Evolutionary conservation across 1,140 invertebrate species (phyloP), one percentile per base, ranked within the genome.

Genomic region (Atta colombica): DNA sequence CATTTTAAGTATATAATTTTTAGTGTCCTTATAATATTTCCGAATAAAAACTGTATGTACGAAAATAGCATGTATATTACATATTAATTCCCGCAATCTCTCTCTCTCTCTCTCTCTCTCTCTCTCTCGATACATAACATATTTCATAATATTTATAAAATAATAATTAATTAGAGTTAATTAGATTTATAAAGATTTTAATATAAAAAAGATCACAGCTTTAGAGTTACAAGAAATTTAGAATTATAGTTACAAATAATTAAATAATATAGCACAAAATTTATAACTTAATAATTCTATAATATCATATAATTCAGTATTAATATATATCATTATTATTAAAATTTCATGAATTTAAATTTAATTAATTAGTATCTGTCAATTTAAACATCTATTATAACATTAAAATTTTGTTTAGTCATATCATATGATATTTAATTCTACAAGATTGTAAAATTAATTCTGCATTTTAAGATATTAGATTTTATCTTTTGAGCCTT

Each of bases 41-140:
- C 86, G 69, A 92, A 92, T 89, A 91, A 91, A 92, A 85, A 87
- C 58, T 87, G n/a, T 82, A 80, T 66, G 85, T 90, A 89, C 72
- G 45, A 77, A 77, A 77, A 45, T 25, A 75, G 18, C 4, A 58
- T 45, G 39, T 51, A 18, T 39, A 16, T 85, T 66, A 53, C 1
- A 77, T 55, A 69, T 6, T 25, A 6, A 7, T 14, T 51, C 66
- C 66, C n/a, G 65, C 39, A 69, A 25, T 49, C 25, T 25, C 25
- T 25, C 21, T 21, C 21, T 21, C 21, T 21, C 21, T 21, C 21
- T 21, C 21, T 21, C 21, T 21, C 21, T 21, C 21, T 21, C 21
- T 21, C 21, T 21, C 21, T 21, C 21, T 21, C 65, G 16, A 45
- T 21, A 35, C 14, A 21, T 8, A 45, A 49, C 51, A 16, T 69